phyloP scores from a whole-genome alignment of 2,113 vertebrate species.

The Damaliscus lunatus region DNA sequence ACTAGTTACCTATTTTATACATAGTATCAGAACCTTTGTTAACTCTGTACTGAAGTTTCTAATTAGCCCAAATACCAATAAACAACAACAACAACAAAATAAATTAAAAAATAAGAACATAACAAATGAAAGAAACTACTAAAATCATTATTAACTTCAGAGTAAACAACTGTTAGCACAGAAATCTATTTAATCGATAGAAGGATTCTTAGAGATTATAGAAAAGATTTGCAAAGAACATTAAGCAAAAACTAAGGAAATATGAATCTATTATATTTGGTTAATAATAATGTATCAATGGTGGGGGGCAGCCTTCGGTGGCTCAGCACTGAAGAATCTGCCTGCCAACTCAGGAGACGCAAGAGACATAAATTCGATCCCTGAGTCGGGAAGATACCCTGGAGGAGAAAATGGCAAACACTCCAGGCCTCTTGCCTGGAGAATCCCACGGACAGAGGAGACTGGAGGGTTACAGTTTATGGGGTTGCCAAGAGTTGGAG shows the following conservation, averaged over 20 bases:
- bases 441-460: background rate
- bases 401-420: background rate
- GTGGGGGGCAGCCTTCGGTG: background rate
- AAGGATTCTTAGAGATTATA: background rate
- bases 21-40: background rate
- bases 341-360: background rate
- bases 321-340: background rate
- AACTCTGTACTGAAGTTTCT: background rate
- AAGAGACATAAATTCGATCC: background rate
- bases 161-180: background rate
- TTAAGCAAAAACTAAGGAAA: background rate
- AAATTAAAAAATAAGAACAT: background rate
- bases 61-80: background rate
- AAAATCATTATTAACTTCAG: background rate
- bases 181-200: background rate
- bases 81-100: background rate
- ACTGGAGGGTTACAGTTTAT: background rate
- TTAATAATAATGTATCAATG: background rate
- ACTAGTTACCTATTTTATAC: background rate
- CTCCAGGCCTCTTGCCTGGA: background rate
- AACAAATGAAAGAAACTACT: rapidly evolving
- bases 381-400: background rate
- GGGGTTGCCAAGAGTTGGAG: background rate
- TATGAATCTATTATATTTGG: too few relatives aligned
- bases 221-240: background rate